Evolutionary conservation across 2,113 vertebrate species (phyloP).

Genomic region (Cinclus cinclus): DNA sequence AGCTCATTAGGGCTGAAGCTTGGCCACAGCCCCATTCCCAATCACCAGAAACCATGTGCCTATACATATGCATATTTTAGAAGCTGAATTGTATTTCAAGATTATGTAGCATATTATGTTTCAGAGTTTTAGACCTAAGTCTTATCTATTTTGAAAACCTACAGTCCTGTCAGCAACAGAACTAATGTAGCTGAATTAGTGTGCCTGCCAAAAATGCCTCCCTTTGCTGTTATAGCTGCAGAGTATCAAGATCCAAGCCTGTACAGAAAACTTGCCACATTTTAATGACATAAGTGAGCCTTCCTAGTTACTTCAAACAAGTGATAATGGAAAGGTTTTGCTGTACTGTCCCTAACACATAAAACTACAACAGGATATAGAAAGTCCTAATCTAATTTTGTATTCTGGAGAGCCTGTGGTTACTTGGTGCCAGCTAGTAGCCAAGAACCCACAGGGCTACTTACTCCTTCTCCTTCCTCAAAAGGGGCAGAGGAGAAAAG

Average conservation of each 20-base stretch:
- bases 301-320: neutral
- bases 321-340: slow-evolving; percentile 5
- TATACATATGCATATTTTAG: neutral
- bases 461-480: neutral
- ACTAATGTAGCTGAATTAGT: neutral
- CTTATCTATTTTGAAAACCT: neutral
- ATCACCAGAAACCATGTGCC: too few species aligned
- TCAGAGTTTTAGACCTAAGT: neutral
- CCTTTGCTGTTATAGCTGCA: neutral
- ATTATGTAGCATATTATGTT: neutral
- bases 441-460: neutral
- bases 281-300: neutral
- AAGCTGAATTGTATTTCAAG: neutral
- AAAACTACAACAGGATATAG: neutral
- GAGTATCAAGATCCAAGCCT: neutral
- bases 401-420: neutral
- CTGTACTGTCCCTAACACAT: neutral
- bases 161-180: neutral
- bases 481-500: neutral
- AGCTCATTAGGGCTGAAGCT: too few species aligned
- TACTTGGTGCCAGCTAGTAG: neutral
- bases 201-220: neutral
- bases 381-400: slow-evolving; percentile 13
- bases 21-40: too few species aligned
- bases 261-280: neutral